These are phyloP conservation scores for Prunella strophiata DNA, from an alignment of 2,797 vertebrate species.

Conservation along the genomic window DNA sequence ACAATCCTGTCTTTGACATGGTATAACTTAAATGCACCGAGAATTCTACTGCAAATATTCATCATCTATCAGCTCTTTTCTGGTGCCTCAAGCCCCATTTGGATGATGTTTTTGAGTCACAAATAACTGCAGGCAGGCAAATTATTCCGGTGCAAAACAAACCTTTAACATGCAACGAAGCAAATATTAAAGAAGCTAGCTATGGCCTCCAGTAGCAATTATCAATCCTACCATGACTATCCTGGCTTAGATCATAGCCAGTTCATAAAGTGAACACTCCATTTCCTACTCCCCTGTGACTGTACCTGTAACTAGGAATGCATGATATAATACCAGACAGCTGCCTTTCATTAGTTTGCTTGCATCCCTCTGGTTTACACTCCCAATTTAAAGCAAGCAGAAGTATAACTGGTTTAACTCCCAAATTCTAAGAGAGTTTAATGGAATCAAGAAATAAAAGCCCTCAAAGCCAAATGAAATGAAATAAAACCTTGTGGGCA, in stretches of 20 bases:
- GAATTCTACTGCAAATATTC: neutral
- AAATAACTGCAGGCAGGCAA: conserved; percentile 55
- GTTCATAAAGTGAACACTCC: neutral
- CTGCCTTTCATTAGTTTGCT: conserved; percentile 7
- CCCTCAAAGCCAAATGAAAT: neutral
- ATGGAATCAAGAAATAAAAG: conserved; percentile 14
- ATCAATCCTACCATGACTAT: conserved; percentile 14
- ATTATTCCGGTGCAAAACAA: conserved; percentile 33
- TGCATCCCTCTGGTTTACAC: neutral
- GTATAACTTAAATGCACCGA: neutral
- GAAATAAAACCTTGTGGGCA: neutral
- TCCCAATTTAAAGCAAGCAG: neutral
- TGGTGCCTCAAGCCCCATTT: neutral
- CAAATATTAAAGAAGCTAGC: conserved; percentile 18
- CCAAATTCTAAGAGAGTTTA: neutral
- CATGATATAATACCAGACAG: neutral
- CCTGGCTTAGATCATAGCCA: neutral
- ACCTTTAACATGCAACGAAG: conserved; percentile 37
- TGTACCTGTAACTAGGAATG: neutral
- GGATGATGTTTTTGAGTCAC: neutral
- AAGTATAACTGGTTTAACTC: neutral
- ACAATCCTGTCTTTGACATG: neutral
- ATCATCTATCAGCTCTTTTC: neutral
- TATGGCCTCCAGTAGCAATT: conserved; percentile 56
- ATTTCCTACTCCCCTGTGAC: neutral